Percentiles rank a stretch among this genome's conserved stretches.
phyloP scores from a whole-genome alignment of 2,113 vertebrate species.

The Bungarus multicinctus region DNA sequence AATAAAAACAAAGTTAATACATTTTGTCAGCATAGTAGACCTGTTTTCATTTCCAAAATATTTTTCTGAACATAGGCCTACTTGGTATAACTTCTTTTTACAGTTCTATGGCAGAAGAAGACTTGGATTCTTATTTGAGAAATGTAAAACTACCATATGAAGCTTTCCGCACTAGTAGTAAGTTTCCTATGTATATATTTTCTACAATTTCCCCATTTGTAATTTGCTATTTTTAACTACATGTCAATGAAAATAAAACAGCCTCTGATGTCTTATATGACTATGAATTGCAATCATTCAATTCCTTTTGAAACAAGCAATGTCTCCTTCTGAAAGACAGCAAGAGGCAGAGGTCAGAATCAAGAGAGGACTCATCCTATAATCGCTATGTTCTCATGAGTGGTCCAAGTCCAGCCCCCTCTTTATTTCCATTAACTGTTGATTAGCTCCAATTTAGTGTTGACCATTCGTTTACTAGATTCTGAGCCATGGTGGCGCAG shows the following conservation, averaged over 20 bases:
- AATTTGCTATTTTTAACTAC: not conserved
- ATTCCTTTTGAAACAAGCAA: not conserved
- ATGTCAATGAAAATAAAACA: not conserved
- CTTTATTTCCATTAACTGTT: not conserved
- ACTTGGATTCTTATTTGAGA: slow-evolving; percentile 84
- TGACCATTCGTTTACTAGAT: not conserved
- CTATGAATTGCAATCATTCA: not conserved
- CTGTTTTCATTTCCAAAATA: not conserved
- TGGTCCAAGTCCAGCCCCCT: not conserved
- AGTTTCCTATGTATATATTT: slow-evolving; percentile 64
- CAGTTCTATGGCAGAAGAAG: slow-evolving; percentile 80
- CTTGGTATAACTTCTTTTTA: slow-evolving; percentile 30
- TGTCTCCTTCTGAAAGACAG: not conserved
- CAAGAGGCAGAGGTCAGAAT: not conserved
- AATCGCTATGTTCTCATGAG: not conserved
- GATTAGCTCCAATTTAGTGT: not conserved
- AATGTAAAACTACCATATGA: slow-evolving; percentile 88
- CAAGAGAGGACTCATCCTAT: not conserved
- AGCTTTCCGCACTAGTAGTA: slow-evolving; percentile 87
- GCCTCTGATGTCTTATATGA: not conserved
- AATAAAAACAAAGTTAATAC: not conserved
- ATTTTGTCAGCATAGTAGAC: not conserved
- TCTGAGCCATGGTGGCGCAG: not conserved
- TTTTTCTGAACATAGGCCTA: not conserved
- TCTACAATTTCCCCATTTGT: not conserved